Conservation (phyloP, 2,888 invertebrate genomes). For the Carpatolechia fugitivella region DNA sequence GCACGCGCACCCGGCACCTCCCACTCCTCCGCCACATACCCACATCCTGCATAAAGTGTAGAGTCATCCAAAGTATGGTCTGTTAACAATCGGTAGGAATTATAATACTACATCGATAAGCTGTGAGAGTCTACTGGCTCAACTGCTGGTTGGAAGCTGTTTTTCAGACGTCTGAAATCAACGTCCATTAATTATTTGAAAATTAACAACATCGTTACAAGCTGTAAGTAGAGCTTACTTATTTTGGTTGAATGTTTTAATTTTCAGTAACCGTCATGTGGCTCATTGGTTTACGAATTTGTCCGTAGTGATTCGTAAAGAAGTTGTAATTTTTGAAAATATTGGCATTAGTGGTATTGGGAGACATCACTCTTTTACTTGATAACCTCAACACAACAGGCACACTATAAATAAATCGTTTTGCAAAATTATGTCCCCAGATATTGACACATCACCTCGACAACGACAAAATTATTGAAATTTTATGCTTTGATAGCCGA, state of each 20-base stretch:
- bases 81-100: not conserved
- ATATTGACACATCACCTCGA: conserved; percentile 16
- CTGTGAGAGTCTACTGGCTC: too few species aligned
- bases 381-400: not conserved
- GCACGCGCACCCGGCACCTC: conserved; percentile 28
- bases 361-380: not conserved
- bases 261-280: too few species aligned
- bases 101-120: too few species aligned
- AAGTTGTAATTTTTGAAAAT: too few species aligned
- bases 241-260: too few species aligned
- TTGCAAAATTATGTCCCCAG: not conserved
- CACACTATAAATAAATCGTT: conserved; percentile 13
- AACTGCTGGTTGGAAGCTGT: too few species aligned
- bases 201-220: too few species aligned
- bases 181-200: too few species aligned
- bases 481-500: not conserved
- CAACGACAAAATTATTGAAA: not conserved
- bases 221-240: too few species aligned
- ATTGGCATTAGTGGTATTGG: not conserved
- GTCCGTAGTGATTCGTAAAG: too few species aligned
- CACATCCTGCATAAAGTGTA: conserved; percentile 5
- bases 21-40: conserved; percentile 6
- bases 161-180: too few species aligned
- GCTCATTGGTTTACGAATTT: too few species aligned
- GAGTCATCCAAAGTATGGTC: not conserved